Evolutionary conservation across 2,888 invertebrate genomes (phyloP).

Genomic region (Eueremaeus valkanovi): DNA sequence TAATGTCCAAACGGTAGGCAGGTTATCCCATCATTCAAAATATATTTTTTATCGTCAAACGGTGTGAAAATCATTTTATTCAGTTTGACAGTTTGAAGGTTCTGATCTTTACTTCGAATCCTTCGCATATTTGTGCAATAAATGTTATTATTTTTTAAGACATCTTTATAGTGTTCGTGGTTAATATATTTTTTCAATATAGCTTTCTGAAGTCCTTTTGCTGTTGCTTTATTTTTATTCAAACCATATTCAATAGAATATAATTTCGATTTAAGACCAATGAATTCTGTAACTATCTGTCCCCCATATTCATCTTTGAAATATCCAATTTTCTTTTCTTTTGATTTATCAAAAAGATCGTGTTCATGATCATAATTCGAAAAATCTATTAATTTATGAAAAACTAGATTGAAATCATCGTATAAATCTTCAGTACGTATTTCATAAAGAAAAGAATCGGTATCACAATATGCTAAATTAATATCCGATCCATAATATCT

Average conservation of each 20-base stretch:
- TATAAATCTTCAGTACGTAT: slow-evolving; percentile 49
- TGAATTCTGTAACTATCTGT: slow-evolving; percentile 48
- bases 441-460: slow-evolving; percentile 49
- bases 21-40: slow-evolving; percentile 11
- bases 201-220: slow-evolving; percentile 41
- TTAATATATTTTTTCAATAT: slow-evolving; percentile 16
- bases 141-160: neutral
- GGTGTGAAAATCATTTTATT: slow-evolving; percentile 32
- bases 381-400: slow-evolving; percentile 45
- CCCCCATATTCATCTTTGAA: slow-evolving; percentile 50
- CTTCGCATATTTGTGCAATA: neutral
- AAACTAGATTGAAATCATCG: slow-evolving; percentile 45
- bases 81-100: slow-evolving; percentile 15
- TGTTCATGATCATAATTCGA: slow-evolving; percentile 49
- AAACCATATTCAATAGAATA: slow-evolving; percentile 23
- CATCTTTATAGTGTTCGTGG: slow-evolving; percentile 34
- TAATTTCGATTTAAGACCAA: slow-evolving; percentile 45
- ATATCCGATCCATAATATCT: slow-evolving; percentile 46
- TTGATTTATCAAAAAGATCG: slow-evolving; percentile 43
- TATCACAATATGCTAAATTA: slow-evolving; percentile 49
- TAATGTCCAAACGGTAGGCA: neutral
- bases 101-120: slow-evolving; percentile 36
- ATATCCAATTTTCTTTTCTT: slow-evolving; percentile 50
- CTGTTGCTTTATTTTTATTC: slow-evolving; percentile 3
- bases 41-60: slow-evolving; percentile 41